Base-by-base conservation (phyloP, 2,888 invertebrate species). In the Heliconius sara region DNA sequence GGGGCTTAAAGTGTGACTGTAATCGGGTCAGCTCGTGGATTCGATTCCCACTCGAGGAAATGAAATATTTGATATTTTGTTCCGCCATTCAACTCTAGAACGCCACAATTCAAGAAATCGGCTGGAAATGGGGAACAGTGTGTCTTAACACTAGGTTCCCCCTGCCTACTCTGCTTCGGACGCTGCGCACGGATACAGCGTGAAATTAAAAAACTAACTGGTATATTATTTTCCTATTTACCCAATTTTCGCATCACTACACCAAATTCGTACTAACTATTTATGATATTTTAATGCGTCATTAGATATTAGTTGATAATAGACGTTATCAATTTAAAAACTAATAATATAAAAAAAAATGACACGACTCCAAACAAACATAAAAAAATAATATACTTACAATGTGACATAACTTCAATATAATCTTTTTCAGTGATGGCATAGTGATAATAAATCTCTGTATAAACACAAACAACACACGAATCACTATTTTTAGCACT, bases 351-450 rank as follows among this genome's bases (percentile, higher is more conserved):
- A 22, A 68, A 22, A 73, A 39, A 27, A 75, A 25, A 22, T 70
- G 25, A 25, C 66, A 70, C 19, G 43, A 73, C 25, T 30, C 13
- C n/a, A 78, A 78, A 76, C n/a, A 16, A 7, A 1, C 27, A 65
- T 6, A 16, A 65, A 71, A n/a, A 47, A 77, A n/a, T 70, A 75
- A 68, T 16, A 88, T 16, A 88, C 90, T 90, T 85, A 91, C 91
- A 81, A 84, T 83, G 65, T 85, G 85, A 79, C 88, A 89, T 80
- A 90, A 82, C 83, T 89, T 90, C 84, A 85, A 84, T 80, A 89
- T 84, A 80, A 89, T 85, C 85, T 88, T 90, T 86, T 87, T 88
- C 57, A 91, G 74, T 79, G 89, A 89, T 81, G 89, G 89, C 91
- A 91, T 91, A 80, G 80, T 80, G 79, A 74, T 79, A 79, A 79